A percentile compares a stretch with the other conserved stretches of the same genome.
These are phyloP conservation scores for Austrolebias charrua DNA, from an alignment of 2,797 vertebrate genomes.

Conservation along the genomic window DNA sequence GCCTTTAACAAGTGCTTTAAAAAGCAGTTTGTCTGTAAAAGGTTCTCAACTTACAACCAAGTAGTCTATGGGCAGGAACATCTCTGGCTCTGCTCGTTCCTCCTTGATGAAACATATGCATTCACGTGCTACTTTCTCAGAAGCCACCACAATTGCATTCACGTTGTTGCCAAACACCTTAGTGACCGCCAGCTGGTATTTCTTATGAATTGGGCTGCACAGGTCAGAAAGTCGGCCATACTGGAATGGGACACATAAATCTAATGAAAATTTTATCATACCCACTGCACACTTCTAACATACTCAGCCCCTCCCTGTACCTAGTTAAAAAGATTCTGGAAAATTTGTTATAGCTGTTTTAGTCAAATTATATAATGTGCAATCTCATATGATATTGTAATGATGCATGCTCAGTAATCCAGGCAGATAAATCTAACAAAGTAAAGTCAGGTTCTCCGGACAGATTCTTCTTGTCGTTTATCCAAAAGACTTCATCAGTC, in stretches of 20 bases:
- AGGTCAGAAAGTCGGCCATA: slow-evolving; percentile 90
- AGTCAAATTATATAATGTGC: too few relatives aligned
- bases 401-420: too few relatives aligned
- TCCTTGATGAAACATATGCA: slow-evolving; percentile 90
- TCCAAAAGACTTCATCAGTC: too few relatives aligned
- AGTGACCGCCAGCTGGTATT: slow-evolving; percentile 92
- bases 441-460: too few relatives aligned
- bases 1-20: neutral
- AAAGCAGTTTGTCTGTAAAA: too few relatives aligned
- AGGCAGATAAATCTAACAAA: too few relatives aligned
- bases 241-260: slow-evolving; percentile 61
- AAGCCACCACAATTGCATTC: slow-evolving; percentile 87
- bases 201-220: slow-evolving; percentile 94
- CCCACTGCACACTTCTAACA: neutral
- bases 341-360: too few relatives aligned
- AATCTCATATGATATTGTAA: too few relatives aligned
- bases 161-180: slow-evolving; percentile 90
- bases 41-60: slow-evolving; percentile 81
- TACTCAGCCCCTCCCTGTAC: neutral
- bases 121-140: slow-evolving; percentile 87
- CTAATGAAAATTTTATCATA: neutral
- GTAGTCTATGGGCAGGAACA: slow-evolving; percentile 92
- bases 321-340: neutral
- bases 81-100: slow-evolving; percentile 90
- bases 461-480: too few relatives aligned